Evolutionary conservation across 2,797 vertebrate species (phyloP), one percentile per base, ranked within the genome.

Genomic region (Neosilurus hyrtlii): DNA sequence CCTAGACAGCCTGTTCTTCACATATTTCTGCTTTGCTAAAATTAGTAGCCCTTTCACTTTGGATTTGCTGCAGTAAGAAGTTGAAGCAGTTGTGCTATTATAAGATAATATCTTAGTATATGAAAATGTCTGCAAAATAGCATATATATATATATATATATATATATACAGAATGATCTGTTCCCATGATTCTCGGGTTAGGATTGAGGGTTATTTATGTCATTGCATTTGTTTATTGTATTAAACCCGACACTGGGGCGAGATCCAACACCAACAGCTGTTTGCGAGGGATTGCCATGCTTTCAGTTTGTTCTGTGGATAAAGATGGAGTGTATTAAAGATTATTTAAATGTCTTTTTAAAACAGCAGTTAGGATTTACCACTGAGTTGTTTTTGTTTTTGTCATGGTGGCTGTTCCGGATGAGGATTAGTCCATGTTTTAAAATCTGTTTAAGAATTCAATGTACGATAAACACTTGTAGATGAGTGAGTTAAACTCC

Each of bases 171-270:
- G n/a, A n/a, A n/a, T n/a, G n/a, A n/a, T n/a, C n/a, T n/a, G n/a
- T n/a, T n/a, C n/a, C 7, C 30, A 18, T 67, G 26, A 37, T 66
- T 66, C 26, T 66, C 26, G 3, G 15, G 26, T 35, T 16, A 35
- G 26, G 30, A 66, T 66, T 66, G 14, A 66, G 14, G 26, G 15
- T 66, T 7, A 18, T 35, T 15, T 24, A 3, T 1, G 16, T 63
- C 16, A 30, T 63, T 63, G 62, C 1, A 4, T 11, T 12, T 65
- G 62, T 4, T 65, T 65, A 14, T 30, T 4, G 12, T 15, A 65
- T 26, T 2, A 65, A 65, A 65, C 0, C 1, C 4, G 3, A 26
- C 0, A 0, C 10, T n/a, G 3, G n/a, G n/a, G 22, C 3, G 3
- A 24, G 61, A n/a, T 65, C 4, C 24, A 26, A 65, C 62, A 26